Evolutionary conservation across 2,113 vertebrate genomes (phyloP).

Genomic region (Plotosus lineatus): DNA sequence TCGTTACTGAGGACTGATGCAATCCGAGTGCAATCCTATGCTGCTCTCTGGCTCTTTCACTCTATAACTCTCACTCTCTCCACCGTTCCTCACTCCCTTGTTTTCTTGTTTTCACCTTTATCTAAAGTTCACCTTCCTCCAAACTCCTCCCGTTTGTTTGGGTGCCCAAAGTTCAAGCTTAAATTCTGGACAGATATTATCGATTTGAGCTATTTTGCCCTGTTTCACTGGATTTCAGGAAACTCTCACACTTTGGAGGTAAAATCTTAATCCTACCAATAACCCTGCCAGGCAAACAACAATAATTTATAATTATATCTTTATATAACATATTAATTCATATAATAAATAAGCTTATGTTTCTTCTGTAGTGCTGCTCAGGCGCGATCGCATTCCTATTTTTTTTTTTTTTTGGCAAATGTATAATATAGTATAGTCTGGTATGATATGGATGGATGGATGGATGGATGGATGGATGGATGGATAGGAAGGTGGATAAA

Average conservation of each 20-base stretch:
- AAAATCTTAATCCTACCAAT: not conserved
- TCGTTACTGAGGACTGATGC: slow-evolving; percentile 58
- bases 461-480: too few relatives aligned
- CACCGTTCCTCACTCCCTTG: not conserved
- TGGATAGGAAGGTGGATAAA: too few relatives aligned
- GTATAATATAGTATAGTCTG: too few relatives aligned
- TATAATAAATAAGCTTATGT: not conserved
- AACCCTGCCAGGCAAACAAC: not conserved
- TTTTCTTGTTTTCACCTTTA: slow-evolving; percentile 30
- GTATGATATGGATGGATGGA: too few relatives aligned
- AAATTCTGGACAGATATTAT: not conserved
- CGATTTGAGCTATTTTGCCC: not conserved
- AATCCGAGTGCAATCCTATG: slow-evolving; percentile 51
- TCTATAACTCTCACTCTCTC: slow-evolving; percentile 11
- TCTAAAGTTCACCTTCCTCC: slow-evolving; percentile 40
- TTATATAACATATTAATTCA: not conserved
- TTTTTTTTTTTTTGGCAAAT: not conserved
- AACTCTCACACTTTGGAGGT: not conserved
- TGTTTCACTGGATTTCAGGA: not conserved
- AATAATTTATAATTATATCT: not conserved
- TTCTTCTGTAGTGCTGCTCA: not conserved
- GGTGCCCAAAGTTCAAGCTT: not conserved
- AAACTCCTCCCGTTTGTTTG: not conserved
- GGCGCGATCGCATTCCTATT: not conserved
- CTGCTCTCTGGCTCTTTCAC: slow-evolving; percentile 8